Evolutionary conservation across 2,797 vertebrate species (phyloP).

Genomic region (Rhynchotus rufescens): DNA sequence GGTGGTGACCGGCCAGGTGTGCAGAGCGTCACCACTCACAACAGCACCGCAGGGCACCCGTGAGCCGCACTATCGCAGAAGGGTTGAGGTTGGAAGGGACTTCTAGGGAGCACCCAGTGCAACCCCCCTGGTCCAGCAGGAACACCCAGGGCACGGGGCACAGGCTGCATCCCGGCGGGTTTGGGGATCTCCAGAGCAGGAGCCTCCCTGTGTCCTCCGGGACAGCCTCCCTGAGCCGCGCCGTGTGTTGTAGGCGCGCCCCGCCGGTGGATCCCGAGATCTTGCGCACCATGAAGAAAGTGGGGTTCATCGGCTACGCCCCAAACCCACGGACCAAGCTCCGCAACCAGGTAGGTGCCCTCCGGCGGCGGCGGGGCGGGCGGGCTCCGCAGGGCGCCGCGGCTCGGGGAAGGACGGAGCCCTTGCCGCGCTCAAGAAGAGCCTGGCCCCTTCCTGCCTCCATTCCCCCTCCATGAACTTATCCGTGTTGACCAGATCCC

Average conservation of each 20-base stretch:
- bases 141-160: too few species aligned
- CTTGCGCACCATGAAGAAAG: constrained; percentile 96
- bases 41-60: fast-evolving
- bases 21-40: not conserved
- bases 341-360: constrained; percentile 86
- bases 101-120: too few species aligned
- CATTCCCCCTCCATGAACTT: too few species aligned
- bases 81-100: too few species aligned
- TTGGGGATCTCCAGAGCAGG: too few species aligned
- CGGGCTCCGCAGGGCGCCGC: fast-evolving
- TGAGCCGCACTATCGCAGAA: too few species aligned
- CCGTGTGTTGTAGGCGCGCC: constrained; percentile 83
- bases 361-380: fast-evolving
- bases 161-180: too few species aligned
- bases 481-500: too few species aligned
- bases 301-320: constrained; percentile 97
- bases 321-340: constrained; percentile 94
- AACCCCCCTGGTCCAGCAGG: too few species aligned
- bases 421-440: fast-evolving
- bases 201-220: too few species aligned
- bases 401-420: fast-evolving
- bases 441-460: too few species aligned
- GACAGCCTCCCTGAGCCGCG: not conserved
- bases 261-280: constrained; percentile 95
- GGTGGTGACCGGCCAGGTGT: not conserved